Base-by-base conservation (phyloP, 2,888 invertebrate species). In the Eilema griseolum region DNA sequence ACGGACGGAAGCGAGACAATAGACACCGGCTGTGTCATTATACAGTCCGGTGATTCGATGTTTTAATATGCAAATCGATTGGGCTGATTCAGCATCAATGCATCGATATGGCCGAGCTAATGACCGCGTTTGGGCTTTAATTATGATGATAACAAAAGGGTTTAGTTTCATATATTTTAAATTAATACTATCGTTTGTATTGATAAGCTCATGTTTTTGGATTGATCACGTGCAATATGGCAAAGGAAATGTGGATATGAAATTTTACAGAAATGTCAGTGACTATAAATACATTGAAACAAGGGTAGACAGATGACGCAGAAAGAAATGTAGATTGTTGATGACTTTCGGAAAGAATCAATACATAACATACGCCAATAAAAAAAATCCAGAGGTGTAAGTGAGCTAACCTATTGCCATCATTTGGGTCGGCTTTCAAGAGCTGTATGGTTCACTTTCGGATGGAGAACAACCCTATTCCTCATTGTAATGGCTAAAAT, bases 41-140 rank as follows among this genome's bases (percentile, higher is more conserved):
- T 86, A 81, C 91, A 89, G 86, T 76, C 81, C 85, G 80, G 77
- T 87, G 84, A 84, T 83, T 87, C 86, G 84, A 85, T 85, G 80
- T 85, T 87, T 89, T 84, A 87, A 88, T 88, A 90, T 90, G 89
- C 87, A 87, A 88, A 90, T 85, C 81, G 80, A 81, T 82, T 80
- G 79, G 71, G 68, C 70, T 74, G 85, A 84, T 81, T 81, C 77
- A 81, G 76, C 83, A 83, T 78, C 76, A 76, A 82, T 82, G 81
- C 83, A 82, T 77, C 75, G 77, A 82, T 82, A 80, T 82, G 84
- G 86, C 83, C 76, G 80, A 83, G 85, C 84, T 89, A 89, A 89
- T 89, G 87, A 88, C 74, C 74, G 75, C 77, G 66, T 67, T 76
- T 72, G 75, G 74, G 64, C 71, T 83, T 82, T 84, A 84, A 85